phyloP scores from a whole-genome alignment of 2,888 invertebrate genomes.

The Rotaria socialis region DNA sequence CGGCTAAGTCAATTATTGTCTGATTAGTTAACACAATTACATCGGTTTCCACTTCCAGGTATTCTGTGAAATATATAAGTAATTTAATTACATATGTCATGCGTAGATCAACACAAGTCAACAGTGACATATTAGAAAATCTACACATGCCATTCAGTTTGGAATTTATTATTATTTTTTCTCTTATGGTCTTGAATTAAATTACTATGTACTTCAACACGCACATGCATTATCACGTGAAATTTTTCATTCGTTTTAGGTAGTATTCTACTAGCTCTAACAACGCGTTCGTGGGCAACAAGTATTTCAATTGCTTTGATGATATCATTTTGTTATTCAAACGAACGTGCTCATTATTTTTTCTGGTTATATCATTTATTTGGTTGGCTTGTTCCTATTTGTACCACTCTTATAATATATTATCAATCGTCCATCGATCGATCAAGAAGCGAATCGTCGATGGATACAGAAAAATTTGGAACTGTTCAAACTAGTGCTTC shows the following conservation, averaged over 20 bases:
- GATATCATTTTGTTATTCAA: not conserved
- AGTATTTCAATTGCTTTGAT: not conserved
- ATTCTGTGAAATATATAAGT: no score
- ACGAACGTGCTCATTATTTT: not conserved
- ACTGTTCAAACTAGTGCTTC: not conserved
- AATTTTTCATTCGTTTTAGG: not conserved
- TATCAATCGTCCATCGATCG: not conserved
- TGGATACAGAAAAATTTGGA: not conserved
- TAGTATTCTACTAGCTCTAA: not conserved
- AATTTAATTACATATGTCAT: no score
- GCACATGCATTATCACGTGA: not conserved
- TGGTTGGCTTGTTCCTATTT: not conserved
- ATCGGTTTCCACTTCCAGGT: no score
- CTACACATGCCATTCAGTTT: no score
- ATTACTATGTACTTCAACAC: not conserved
- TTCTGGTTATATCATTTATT: conserved; percentile 11
- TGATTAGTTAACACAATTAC: no score
- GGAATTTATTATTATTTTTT: no score
- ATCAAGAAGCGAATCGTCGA: no score
- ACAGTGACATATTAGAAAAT: no score
- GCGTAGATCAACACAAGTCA: no score
- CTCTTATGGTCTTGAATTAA: no score
- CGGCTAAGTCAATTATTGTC: no score
- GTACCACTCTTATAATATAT: not conserved
- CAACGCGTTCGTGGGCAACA: not conserved